phyloP scores from a whole-genome alignment of 2,888 invertebrate species.

The Phengaris alcon region DNA sequence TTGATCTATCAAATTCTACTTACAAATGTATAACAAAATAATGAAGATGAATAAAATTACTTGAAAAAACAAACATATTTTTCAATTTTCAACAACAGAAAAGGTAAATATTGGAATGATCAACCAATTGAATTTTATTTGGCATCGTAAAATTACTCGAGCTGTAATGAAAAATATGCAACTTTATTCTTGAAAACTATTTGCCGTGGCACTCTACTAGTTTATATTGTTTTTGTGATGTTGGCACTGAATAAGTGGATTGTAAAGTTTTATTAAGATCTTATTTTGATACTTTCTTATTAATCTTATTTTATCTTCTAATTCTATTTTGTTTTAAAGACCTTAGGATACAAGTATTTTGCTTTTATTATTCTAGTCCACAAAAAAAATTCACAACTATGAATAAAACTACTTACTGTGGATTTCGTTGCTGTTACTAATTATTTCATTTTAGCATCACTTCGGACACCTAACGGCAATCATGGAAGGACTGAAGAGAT shows the following conservation, averaged over 20 bases:
- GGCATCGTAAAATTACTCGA: slow-evolving; percentile 32
- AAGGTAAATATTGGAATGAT: slow-evolving; percentile 12
- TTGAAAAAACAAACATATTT: background rate
- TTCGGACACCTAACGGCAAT: too few relatives aligned
- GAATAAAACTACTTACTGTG: too few relatives aligned
- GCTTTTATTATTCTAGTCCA: too few relatives aligned
- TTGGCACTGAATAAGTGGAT: background rate
- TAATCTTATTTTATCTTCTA: background rate
- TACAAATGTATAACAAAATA: too few relatives aligned
- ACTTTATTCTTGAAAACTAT: slow-evolving; percentile 27
- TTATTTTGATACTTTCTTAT: background rate
- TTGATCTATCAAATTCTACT: too few relatives aligned
- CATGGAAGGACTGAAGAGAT: too few relatives aligned
- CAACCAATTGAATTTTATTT: slow-evolving; percentile 31
- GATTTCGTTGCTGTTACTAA: too few relatives aligned
- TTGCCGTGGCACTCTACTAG: background rate
- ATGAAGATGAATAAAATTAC: background rate
- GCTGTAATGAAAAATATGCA: slow-evolving; percentile 30
- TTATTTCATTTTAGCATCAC: too few relatives aligned
- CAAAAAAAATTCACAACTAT: too few relatives aligned
- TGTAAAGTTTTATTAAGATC: background rate
- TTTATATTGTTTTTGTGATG: slow-evolving; percentile 19
- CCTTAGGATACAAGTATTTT: too few relatives aligned
- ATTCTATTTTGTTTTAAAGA: too few relatives aligned
- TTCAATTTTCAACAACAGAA: background rate